These are phyloP conservation scores for Lordiphosa clarofinis DNA, from an alignment of 1,140 invertebrate genomes.

Conservation along the genomic window DNA sequence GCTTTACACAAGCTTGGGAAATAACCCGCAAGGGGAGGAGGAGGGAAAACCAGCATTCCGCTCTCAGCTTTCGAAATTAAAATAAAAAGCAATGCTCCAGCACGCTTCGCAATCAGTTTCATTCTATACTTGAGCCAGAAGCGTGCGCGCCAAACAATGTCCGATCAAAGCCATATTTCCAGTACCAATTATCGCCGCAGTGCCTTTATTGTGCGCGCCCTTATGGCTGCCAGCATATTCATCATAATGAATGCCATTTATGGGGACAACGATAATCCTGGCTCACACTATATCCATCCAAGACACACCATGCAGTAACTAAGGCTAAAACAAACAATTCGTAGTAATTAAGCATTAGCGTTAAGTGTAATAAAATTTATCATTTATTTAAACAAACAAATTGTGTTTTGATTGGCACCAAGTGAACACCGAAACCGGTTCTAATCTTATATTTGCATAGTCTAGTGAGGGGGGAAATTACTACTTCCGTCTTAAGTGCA, in stretches of 20 bases:
- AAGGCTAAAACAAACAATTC: not conserved
- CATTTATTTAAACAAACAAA: not conserved
- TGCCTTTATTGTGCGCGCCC: slow-evolving; percentile 8
- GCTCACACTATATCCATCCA: slow-evolving; percentile 57
- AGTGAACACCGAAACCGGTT: too few species aligned
- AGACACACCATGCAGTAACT: slow-evolving; percentile 41
- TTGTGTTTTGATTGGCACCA: not conserved
- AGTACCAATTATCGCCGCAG: slow-evolving; percentile 3
- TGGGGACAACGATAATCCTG: slow-evolving; percentile 30
- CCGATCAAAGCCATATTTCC: slow-evolving; percentile 12
- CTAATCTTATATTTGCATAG: not conserved
- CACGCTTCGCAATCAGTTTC: not conserved
- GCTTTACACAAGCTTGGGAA: not conserved
- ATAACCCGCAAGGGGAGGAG: not conserved
- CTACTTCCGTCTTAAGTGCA: too few species aligned
- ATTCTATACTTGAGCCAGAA: slow-evolving; percentile 4
- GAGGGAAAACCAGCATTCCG: too few species aligned
- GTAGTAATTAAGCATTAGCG: slow-evolving; percentile 1
- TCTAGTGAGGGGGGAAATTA: not conserved
- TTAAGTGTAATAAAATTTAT: slow-evolving; percentile 4
- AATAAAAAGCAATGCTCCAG: slow-evolving; percentile 1
- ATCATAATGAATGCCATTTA: slow-evolving; percentile 52
- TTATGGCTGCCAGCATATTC: slow-evolving; percentile 35
- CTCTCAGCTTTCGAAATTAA: slow-evolving; percentile 1
- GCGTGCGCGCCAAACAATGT: slow-evolving; percentile 10